A percentile compares a stretch with the other conserved stretches of the same genome.
These are phyloP conservation scores for Tupiocoris notatus DNA, from an alignment of 2,888 invertebrate species.

Conservation along the genomic window DNA sequence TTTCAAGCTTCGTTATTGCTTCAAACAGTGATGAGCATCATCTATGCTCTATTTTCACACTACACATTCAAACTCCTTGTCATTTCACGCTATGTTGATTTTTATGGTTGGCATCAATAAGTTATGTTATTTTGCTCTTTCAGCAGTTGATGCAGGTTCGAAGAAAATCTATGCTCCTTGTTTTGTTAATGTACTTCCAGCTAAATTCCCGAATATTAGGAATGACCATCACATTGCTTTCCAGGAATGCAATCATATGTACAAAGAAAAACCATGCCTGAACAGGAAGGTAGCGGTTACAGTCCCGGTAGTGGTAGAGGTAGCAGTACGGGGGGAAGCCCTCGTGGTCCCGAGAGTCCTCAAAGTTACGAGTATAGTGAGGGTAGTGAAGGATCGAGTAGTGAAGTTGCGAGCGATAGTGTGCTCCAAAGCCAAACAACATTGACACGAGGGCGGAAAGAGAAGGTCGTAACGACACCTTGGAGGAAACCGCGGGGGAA, in stretches of 20 bases:
- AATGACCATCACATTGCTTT: not conserved
- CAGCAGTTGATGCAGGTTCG: no score
- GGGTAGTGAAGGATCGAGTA: slow-evolving; percentile 15
- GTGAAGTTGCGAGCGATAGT: slow-evolving; percentile 21
- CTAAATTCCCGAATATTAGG: slow-evolving; percentile 37
- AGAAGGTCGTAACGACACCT: slow-evolving; percentile 18
- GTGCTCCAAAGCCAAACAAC: slow-evolving; percentile 7
- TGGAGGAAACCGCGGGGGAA: slow-evolving; percentile 48
- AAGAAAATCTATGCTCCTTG: no score
- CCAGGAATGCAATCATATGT: slow-evolving; percentile 48
- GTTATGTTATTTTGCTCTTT: no score
- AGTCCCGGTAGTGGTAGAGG: slow-evolving; percentile 28
- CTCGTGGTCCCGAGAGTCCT: slow-evolving; percentile 24
- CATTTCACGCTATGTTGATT: no score
- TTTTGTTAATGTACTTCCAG: no score
- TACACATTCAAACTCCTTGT: no score
- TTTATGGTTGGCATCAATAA: no score
- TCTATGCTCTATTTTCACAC: no score
- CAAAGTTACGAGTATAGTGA: slow-evolving; percentile 23
- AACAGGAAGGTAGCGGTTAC: slow-evolving; percentile 56
- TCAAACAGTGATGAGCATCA: no score
- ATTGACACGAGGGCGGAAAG: not conserved
- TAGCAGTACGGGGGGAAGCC: slow-evolving; percentile 14
- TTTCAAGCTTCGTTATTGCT: no score
- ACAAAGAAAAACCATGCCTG: slow-evolving; percentile 56